A percentile compares a stretch with the other conserved stretches of the same genome.
Evolutionary conservation across 1,140 invertebrate genomes (phyloP).

Genomic region (Glossosoma conforme): DNA sequence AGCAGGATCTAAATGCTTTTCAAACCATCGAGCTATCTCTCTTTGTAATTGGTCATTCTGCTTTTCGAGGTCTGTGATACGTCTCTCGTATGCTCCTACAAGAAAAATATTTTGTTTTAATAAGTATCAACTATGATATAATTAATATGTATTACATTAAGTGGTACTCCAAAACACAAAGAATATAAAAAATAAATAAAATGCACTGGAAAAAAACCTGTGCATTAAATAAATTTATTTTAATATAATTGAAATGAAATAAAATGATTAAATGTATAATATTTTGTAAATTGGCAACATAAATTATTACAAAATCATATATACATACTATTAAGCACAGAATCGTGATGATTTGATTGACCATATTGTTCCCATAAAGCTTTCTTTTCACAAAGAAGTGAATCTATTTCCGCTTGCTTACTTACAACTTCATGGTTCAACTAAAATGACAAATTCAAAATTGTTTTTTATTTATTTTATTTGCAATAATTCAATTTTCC

Average conservation of each 20-base stretch:
- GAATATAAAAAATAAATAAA: no score
- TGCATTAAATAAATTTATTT: background rate
- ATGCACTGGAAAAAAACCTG: no score
- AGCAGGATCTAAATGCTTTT: constrained; percentile 19
- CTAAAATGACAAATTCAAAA: constrained; percentile 11
- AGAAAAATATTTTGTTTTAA: no score
- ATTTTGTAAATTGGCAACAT: no score
- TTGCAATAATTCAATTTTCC: background rate
- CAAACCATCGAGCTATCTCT: constrained; percentile 28
- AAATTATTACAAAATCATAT: no score
- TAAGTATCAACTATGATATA: no score
- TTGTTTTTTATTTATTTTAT: background rate
- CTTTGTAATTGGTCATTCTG: constrained; percentile 22
- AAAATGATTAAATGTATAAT: background rate
- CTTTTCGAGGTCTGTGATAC: constrained; percentile 29
- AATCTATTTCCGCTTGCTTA: constrained; percentile 27
- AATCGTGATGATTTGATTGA: constrained; percentile 29
- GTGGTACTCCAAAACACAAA: background rate
- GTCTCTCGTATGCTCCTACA: constrained; percentile 23
- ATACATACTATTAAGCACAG: constrained; percentile 20
- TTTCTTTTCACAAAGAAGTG: constrained; percentile 29
- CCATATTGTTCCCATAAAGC: constrained; percentile 30
- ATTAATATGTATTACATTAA: no score
- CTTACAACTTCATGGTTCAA: constrained; percentile 23
- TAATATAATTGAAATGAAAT: background rate